phyloP scores from a whole-genome alignment of 2,113 vertebrate species.

The Malurus melanocephalus region DNA sequence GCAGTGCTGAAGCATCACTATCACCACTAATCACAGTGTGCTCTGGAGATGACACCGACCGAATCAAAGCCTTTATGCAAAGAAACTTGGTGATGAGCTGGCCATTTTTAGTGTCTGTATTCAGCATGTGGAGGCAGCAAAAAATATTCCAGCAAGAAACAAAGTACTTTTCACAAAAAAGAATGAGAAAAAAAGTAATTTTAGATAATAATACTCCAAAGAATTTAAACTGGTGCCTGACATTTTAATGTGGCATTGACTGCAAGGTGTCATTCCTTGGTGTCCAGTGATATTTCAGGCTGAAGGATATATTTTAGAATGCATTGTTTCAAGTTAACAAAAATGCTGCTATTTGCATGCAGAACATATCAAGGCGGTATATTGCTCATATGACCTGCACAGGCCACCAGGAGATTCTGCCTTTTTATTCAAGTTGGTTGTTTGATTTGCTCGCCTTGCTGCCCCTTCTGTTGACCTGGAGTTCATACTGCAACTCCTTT shows the following conservation, averaged over 20 bases:
- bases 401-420: neutral
- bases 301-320: neutral
- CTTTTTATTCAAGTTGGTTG: neutral
- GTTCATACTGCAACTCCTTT: neutral
- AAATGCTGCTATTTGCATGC: neutral
- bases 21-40: neutral
- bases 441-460: neutral
- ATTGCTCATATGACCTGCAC: neutral
- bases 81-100: neutral
- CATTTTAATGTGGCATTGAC: neutral
- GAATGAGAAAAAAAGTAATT: neutral
- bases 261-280: neutral
- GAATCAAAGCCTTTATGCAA: neutral
- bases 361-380: neutral
- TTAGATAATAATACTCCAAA: neutral
- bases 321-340: neutral
- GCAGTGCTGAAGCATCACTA: neutral
- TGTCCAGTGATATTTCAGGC: neutral
- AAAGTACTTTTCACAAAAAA: neutral
- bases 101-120: neutral
- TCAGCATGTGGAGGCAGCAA: neutral
- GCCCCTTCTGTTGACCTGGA: neutral
- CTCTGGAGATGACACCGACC: neutral
- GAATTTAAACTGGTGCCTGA: neutral
- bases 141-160: neutral